Percentiles rank a stretch among this genome's conserved stretches.
These are phyloP conservation scores for Lucilia sericata DNA, from an alignment of 1,140 invertebrate species.

Conservation along the genomic window DNA sequence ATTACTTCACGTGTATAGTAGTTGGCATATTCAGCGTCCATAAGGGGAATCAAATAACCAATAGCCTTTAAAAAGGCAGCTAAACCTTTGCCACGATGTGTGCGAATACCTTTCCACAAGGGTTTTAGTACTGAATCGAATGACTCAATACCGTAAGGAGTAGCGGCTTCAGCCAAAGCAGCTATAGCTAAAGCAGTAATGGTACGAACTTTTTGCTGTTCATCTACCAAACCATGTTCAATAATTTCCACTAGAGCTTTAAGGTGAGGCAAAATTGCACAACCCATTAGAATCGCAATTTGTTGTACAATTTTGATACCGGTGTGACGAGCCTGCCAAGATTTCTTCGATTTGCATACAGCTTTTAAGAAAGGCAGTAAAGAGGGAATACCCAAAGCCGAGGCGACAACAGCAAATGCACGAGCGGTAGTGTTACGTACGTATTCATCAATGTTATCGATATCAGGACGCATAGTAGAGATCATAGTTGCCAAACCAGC, in stretches of 20 bases:
- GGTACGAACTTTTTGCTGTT: constrained; percentile 92
- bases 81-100: constrained; percentile 97
- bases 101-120: constrained; percentile 98
- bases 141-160: constrained; percentile 99
- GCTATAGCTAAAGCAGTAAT: constrained; percentile 99
- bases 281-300: constrained; percentile 99
- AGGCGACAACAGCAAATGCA: constrained; percentile 99
- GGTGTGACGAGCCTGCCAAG: constrained; percentile 99
- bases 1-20: constrained; percentile 99
- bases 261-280: constrained; percentile 98
- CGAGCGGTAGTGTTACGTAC: constrained; percentile 99
- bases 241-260: constrained; percentile 99
- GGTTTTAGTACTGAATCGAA: constrained; percentile 99
- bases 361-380: constrained; percentile 98
- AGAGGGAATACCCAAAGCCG: constrained; percentile 97
- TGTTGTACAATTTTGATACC: constrained; percentile 99
- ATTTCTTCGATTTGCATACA: constrained; percentile 99
- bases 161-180: constrained; percentile 96
- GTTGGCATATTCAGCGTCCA: constrained; percentile 99
- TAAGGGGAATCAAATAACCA: constrained; percentile 98
- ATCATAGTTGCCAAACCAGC: constrained; percentile 99
- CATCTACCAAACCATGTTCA: constrained; percentile 93
- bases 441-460: constrained; percentile 99
- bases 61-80: constrained; percentile 99
- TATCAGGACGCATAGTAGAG: constrained; percentile 99